These are phyloP conservation scores for Clarias macrocephalus DNA, from an alignment of 2,113 vertebrate species.

Conservation along the genomic window DNA sequence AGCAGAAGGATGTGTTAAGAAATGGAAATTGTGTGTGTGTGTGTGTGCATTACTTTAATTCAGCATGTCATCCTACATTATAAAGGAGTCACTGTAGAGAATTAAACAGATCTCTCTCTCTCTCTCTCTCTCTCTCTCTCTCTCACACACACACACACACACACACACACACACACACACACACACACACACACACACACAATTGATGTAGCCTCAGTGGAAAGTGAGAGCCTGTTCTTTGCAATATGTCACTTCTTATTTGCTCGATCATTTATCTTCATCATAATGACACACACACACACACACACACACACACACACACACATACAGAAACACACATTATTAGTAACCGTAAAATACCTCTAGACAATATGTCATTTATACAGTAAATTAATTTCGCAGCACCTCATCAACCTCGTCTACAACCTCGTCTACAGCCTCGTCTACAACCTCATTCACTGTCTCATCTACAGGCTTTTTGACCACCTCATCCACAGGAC, in stretches of 20 bases:
- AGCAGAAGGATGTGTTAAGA: slow-evolving; percentile 28
- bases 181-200: slow-evolving; percentile 10
- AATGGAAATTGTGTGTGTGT: not conserved
- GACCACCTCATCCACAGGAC: not conserved
- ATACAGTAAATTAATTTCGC: not conserved
- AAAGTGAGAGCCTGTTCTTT: slow-evolving; percentile 21
- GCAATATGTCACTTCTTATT: slow-evolving; percentile 47
- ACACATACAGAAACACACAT: not conserved
- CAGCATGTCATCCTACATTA: not conserved
- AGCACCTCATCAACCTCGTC: not conserved
- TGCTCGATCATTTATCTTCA: slow-evolving; percentile 46
- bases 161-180: slow-evolving; percentile 24
- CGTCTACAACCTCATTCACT: not conserved
- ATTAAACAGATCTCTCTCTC: slow-evolving; percentile 1
- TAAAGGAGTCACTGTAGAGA: not conserved
- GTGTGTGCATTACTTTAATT: not conserved
- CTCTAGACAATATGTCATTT: not conserved
- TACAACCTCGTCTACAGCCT: not conserved
- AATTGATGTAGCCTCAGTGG: slow-evolving; percentile 20
- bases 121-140: too few relatives aligned
- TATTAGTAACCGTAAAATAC: not conserved
- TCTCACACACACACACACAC: slow-evolving; percentile 40
- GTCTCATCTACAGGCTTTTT: not conserved
- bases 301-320: slow-evolving; percentile 36
- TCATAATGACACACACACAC: slow-evolving; percentile 34